A percentile compares a stretch with the other conserved stretches of the same genome.
phyloP scores from a whole-genome alignment of 1,140 invertebrate species.

The Campodea augens region DNA sequence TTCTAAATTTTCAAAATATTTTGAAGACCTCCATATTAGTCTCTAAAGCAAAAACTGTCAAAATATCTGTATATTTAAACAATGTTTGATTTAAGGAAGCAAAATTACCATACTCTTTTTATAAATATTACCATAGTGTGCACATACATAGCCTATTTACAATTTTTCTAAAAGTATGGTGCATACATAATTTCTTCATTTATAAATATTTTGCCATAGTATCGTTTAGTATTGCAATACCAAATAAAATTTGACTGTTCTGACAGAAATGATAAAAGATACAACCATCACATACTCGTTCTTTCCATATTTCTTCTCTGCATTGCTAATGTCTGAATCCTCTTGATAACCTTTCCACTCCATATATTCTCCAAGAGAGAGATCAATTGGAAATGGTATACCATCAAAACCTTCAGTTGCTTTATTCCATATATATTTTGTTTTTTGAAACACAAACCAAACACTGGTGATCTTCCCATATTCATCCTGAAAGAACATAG shows the following conservation, averaged over 20 bases:
- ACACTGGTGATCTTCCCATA: conserved; percentile 22
- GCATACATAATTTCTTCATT: too few species aligned
- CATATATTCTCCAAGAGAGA: conserved; percentile 49
- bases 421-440: conserved; percentile 77
- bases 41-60: too few species aligned
- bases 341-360: conserved; percentile 73
- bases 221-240: too few species aligned
- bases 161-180: too few species aligned
- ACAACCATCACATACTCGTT: conserved; percentile 52
- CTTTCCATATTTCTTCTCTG: conserved; percentile 65
- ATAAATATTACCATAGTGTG: too few species aligned
- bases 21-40: too few species aligned
- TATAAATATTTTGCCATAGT: too few species aligned
- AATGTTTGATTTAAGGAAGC: too few species aligned
- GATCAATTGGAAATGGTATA: conserved; percentile 61
- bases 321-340: conserved; percentile 49
- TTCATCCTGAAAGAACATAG: conserved; percentile 19
- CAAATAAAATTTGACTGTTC: not conserved
- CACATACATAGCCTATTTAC: too few species aligned
- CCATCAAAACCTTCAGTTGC: conserved; percentile 57
- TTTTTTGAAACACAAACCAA: conserved; percentile 93
- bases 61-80: too few species aligned
- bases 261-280: not conserved
- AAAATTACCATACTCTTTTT: too few species aligned
- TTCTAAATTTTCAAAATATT: too few species aligned